A percentile compares a stretch with the other conserved stretches of the same genome.
Evolutionary conservation across 2,888 invertebrate species (phyloP).

Genomic region (Thelaira solivaga): DNA sequence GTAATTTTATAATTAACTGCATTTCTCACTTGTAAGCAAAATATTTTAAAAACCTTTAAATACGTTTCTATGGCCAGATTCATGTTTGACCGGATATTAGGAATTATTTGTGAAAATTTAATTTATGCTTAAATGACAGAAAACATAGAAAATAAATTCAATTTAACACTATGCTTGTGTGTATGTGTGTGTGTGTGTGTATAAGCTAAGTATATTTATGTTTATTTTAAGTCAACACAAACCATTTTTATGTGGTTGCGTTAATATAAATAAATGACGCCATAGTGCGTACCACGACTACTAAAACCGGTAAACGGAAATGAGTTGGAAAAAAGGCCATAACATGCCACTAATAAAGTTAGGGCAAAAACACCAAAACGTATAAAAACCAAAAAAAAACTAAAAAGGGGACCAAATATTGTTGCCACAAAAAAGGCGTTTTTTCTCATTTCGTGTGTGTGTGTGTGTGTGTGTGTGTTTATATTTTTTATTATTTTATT

Average conservation of each 20-base stretch:
- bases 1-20: no score
- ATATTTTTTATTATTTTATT: neutral
- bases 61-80: constrained; percentile 31
- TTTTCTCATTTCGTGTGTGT: constrained; percentile 2
- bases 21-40: no score
- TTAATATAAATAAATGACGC: constrained; percentile 57
- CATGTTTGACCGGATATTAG: constrained; percentile 29
- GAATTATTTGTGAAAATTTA: constrained; percentile 42
- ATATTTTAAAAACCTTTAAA: no score
- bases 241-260: constrained; percentile 57
- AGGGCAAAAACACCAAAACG: neutral
- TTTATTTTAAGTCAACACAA: constrained; percentile 44
- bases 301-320: constrained; percentile 36
- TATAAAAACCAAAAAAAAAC: neutral
- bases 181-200: neutral
- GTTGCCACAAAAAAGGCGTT: constrained; percentile 51
- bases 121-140: constrained; percentile 62
- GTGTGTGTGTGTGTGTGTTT: no score
- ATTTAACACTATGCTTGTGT: neutral
- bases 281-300: constrained; percentile 51
- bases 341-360: constrained; percentile 54
- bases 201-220: neutral
- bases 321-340: constrained; percentile 37
- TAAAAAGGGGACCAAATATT: constrained; percentile 15
- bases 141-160: neutral